phyloP scores from a whole-genome alignment of 2,797 vertebrate species.

The Acrossocheilus wenchowensis region DNA sequence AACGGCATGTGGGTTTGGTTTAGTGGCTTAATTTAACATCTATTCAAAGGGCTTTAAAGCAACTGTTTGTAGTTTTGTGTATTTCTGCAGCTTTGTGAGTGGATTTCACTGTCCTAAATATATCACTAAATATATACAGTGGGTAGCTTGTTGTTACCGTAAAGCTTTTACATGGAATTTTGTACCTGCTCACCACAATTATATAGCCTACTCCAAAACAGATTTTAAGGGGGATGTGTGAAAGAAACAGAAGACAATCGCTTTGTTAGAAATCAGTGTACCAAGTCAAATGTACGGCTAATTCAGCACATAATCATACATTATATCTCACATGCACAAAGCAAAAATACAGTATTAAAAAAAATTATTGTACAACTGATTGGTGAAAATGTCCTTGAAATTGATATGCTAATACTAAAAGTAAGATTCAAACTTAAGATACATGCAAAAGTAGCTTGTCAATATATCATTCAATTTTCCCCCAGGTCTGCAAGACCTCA shows the following conservation, averaged over 20 bases:
- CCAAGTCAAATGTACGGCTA: not conserved
- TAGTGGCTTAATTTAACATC: conserved; percentile 30
- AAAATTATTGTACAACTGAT: not conserved
- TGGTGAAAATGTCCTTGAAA: not conserved
- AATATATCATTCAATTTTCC: not conserved
- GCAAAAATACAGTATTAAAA: conserved; percentile 1
- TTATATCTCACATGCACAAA: not conserved
- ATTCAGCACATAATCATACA: conserved; percentile 37
- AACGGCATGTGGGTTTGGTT: not conserved
- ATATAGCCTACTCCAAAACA: not conserved
- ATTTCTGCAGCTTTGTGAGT: not conserved
- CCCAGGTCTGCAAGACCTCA: not conserved
- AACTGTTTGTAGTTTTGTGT: not conserved
- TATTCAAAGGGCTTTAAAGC: not conserved
- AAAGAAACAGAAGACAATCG: not conserved
- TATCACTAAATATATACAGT: not conserved
- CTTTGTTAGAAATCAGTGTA: not conserved
- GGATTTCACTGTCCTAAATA: not conserved
- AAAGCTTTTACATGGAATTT: not conserved
- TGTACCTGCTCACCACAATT: not conserved
- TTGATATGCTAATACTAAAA: not conserved
- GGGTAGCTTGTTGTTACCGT: not conserved
- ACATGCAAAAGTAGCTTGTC: not conserved
- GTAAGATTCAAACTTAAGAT: not conserved
- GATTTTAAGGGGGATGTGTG: not conserved